Conservation (phyloP, 2,797 vertebrate species). For the Meriones psammophilus region DNA sequence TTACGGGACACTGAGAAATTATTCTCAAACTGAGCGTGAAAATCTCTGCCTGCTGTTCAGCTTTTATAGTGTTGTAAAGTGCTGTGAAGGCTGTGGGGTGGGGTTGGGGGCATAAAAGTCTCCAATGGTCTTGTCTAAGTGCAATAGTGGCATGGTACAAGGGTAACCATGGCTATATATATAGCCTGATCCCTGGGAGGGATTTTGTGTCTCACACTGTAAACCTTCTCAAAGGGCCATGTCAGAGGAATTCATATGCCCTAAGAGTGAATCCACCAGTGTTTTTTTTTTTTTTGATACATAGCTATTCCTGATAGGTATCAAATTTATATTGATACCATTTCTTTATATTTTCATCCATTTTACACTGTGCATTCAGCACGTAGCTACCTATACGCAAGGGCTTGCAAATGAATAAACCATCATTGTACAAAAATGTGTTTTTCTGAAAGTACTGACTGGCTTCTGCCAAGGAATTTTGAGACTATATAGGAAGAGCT, state of each 20-base stretch:
- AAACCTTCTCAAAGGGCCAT: neutral
- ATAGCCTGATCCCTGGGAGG: neutral
- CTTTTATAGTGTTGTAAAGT: neutral
- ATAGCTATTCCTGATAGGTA: neutral
- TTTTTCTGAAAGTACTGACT: neutral
- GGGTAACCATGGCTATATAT: neutral
- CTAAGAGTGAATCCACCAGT: neutral
- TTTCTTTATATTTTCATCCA: slow-evolving; percentile 11
- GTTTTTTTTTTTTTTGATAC: neutral
- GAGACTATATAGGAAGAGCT: neutral
- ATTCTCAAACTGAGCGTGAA: neutral
- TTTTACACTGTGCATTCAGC: neutral
- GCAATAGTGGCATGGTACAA: neutral
- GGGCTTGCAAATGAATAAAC: neutral
- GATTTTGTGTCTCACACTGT: neutral
- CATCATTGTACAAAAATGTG: neutral
- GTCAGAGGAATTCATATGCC: too few relatives aligned
- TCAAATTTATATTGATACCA: neutral
- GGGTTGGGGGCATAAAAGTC: neutral
- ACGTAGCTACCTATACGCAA: neutral
- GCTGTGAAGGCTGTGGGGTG: neutral
- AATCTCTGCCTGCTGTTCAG: neutral
- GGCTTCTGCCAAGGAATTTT: neutral
- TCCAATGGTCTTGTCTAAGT: neutral
- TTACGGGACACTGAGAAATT: neutral